Conservation (phyloP, 2,113 vertebrate species). For the Melanerpes formicivorus region DNA sequence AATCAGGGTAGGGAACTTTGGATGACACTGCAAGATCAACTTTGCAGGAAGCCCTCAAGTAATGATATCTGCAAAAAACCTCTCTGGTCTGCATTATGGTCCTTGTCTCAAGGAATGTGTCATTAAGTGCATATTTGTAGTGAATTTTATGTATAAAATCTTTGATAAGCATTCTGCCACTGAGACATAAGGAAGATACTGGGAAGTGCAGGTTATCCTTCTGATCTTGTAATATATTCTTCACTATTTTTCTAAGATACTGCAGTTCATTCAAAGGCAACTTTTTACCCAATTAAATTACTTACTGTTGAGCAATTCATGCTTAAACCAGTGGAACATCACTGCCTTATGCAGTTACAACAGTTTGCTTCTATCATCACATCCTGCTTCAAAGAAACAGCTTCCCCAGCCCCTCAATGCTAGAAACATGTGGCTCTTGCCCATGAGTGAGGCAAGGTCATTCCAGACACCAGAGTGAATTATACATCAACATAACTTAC, state of each 20-base stretch:
- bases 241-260: background rate
- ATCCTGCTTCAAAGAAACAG: background rate
- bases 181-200: background rate
- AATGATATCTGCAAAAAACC: background rate
- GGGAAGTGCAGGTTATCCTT: background rate
- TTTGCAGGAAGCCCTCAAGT: conserved; percentile 34
- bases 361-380: background rate
- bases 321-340: background rate
- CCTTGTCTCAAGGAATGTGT: background rate
- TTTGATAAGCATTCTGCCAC: background rate
- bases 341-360: background rate
- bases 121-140: background rate
- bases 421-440: background rate
- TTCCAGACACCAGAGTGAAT: background rate
- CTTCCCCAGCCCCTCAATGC: background rate
- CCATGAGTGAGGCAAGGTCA: background rate
- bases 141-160: background rate
- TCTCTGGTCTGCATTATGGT: background rate
- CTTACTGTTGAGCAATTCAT: background rate
- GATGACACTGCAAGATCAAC: conserved; percentile 54
- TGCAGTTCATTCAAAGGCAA: background rate
- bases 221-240: background rate
- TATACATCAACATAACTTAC: background rate
- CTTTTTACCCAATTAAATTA: conserved; percentile 4
- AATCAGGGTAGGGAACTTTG: conserved; percentile 37